Conservation (phyloP, 1,140 invertebrate genomes). For the Cyrtorhinus lividipennis region DNA sequence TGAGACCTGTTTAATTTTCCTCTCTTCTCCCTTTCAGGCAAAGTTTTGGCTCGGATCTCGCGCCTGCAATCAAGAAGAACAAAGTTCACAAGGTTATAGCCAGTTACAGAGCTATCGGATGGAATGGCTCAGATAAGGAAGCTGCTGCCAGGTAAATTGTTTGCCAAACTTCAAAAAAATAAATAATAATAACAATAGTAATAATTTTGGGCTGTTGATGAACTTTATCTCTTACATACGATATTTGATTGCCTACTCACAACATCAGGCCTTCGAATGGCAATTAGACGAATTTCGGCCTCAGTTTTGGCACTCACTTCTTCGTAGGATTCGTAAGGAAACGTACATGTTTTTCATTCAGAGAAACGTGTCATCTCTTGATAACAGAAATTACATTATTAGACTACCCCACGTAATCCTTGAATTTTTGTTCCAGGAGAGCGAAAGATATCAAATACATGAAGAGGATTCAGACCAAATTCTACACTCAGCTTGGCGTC, state of each 20-base stretch:
- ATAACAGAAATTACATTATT: too few relatives aligned
- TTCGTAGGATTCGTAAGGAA: too few relatives aligned
- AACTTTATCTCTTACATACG: neutral
- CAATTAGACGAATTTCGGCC: too few relatives aligned
- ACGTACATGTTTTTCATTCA: too few relatives aligned
- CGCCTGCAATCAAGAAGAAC: conserved; percentile 38
- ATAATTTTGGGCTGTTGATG: neutral
- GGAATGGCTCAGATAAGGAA: conserved; percentile 56
- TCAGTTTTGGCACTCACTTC: too few relatives aligned
- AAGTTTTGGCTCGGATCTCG: conserved; percentile 46
- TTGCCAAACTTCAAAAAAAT: neutral
- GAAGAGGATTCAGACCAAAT: conserved; percentile 63
- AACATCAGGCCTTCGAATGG: too few relatives aligned
- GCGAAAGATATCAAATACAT: conserved; percentile 71
- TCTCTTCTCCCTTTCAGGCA: conserved; percentile 40
- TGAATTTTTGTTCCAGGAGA: conserved; percentile 40
- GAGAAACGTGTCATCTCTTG: too few relatives aligned
- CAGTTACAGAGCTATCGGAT: conserved; percentile 73
- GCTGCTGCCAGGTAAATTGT: conserved; percentile 36
- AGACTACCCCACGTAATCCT: too few relatives aligned
- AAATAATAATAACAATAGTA: neutral
- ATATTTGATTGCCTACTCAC: too few relatives aligned
- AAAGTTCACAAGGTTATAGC: conserved; percentile 56
- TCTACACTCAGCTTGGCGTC: conserved; percentile 55
- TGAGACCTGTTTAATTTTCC: neutral